phyloP scores from a whole-genome alignment of 2,797 vertebrate genomes.

The Chloroceryle inda region DNA sequence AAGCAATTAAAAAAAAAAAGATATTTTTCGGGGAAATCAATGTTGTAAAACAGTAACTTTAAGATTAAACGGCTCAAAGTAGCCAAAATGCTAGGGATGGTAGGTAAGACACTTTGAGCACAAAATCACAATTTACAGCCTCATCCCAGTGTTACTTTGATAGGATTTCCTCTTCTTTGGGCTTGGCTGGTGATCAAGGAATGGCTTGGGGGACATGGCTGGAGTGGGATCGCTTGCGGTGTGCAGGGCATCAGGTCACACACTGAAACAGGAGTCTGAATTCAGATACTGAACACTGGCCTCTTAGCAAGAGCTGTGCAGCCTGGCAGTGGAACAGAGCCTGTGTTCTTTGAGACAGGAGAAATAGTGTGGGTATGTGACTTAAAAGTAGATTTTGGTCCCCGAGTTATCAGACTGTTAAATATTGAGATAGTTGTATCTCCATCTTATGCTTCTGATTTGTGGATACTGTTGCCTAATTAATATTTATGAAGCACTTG shows the following conservation, averaged over 20 bases:
- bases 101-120: background rate
- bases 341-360: background rate
- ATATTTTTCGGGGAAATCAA: background rate
- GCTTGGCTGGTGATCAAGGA: conserved; percentile 8
- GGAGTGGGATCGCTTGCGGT: background rate
- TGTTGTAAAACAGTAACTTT: background rate
- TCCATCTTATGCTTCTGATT: background rate
- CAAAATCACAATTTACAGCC: background rate
- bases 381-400: background rate
- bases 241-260: background rate
- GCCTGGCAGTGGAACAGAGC: background rate
- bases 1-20: background rate
- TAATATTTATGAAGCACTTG: background rate
- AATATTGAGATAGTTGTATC: background rate
- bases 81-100: background rate
- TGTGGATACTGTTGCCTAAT: background rate
- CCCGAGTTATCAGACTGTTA: background rate
- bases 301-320: background rate
- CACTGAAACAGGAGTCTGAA: background rate
- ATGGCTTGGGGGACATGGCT: background rate
- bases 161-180: background rate
- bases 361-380: background rate
- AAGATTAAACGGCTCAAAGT: background rate
- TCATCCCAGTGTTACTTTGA: background rate
- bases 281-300: background rate